Percentiles rank a stretch among this genome's conserved stretches.
Evolutionary conservation across 2,888 invertebrate species (phyloP).

Genomic region (Furcula furcula): DNA sequence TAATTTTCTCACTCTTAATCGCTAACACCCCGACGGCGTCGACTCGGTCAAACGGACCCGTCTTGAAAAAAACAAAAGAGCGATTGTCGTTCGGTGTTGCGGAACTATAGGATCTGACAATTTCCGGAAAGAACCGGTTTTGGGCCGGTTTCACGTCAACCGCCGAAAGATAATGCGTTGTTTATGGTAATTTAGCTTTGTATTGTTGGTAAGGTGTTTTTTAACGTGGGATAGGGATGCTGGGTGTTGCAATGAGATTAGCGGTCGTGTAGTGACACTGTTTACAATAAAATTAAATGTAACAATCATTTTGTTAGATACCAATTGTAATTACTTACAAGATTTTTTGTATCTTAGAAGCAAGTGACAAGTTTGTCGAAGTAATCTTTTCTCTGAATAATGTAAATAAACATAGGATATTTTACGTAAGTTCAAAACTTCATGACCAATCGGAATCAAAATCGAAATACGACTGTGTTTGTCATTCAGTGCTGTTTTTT

Average conservation of each 20-base stretch:
- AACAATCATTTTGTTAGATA: constrained; percentile 22
- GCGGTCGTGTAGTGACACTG: constrained; percentile 46
- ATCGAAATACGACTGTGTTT: too few species aligned
- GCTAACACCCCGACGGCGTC: constrained; percentile 47
- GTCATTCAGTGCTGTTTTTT: too few species aligned
- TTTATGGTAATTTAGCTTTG: constrained; percentile 78
- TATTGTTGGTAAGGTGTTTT: constrained; percentile 60
- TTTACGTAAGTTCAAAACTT: too few species aligned
- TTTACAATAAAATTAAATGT: constrained; percentile 30
- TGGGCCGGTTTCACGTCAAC: constrained; percentile 53
- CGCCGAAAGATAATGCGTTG: constrained; percentile 69
- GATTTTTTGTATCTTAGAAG: not conserved
- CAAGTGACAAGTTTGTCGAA: too few species aligned
- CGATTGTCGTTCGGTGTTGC: constrained; percentile 69
- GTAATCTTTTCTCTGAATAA: too few species aligned
- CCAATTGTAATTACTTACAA: constrained; percentile 17
- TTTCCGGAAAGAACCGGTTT: constrained; percentile 69
- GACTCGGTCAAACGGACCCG: constrained; percentile 50
- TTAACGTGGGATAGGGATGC: constrained; percentile 60
- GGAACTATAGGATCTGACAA: constrained; percentile 57
- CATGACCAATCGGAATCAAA: too few species aligned
- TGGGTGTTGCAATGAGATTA: constrained; percentile 63
- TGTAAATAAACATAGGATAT: too few species aligned
- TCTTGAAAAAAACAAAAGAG: constrained; percentile 53
- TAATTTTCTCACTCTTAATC: constrained; percentile 53